Percentiles rank a stretch among this genome's conserved stretches.
phyloP scores from a whole-genome alignment of 1,140 invertebrate species.

The Lethocerus indicus region DNA sequence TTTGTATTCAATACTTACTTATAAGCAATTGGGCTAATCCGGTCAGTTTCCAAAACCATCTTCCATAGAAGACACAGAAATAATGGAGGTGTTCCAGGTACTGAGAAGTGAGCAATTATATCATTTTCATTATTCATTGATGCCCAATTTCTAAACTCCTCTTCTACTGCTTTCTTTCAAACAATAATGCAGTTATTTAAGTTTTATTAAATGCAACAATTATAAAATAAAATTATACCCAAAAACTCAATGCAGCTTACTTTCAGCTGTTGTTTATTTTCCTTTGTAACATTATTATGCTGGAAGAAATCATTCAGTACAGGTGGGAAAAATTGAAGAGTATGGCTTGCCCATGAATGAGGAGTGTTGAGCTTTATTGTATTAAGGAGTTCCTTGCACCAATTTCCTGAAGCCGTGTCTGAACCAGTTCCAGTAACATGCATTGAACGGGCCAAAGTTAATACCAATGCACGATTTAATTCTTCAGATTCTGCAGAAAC shows the following conservation, averaged over 20 bases:
- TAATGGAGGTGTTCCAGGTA: constrained; percentile 68
- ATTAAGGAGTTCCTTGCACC: constrained; percentile 79
- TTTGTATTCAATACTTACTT: constrained; percentile 59
- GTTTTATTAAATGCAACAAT: background rate
- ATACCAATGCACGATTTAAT: constrained; percentile 74
- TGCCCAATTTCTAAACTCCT: constrained; percentile 90
- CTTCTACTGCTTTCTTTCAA: constrained; percentile 64
- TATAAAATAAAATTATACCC: background rate
- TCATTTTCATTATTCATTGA: constrained; percentile 95
- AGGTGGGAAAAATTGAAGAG: constrained; percentile 77
- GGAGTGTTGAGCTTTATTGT: constrained; percentile 89
- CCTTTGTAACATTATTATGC: constrained; percentile 64
- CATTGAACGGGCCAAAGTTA: constrained; percentile 85
- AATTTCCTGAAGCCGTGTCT: constrained; percentile 50
- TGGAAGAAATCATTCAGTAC: constrained; percentile 75
- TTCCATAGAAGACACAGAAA: constrained; percentile 90
- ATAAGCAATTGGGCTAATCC: constrained; percentile 83
- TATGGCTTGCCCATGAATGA: constrained; percentile 85
- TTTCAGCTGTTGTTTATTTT: constrained; percentile 79
- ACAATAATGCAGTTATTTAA: background rate
- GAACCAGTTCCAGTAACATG: constrained; percentile 66
- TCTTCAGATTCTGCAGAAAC: constrained; percentile 90
- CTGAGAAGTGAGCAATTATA: constrained; percentile 87
- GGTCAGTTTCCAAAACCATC: constrained; percentile 86
- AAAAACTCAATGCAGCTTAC: constrained; percentile 19